Conservation (phyloP, 2,888 invertebrate genomes). For the Phyllotreta striolata region DNA sequence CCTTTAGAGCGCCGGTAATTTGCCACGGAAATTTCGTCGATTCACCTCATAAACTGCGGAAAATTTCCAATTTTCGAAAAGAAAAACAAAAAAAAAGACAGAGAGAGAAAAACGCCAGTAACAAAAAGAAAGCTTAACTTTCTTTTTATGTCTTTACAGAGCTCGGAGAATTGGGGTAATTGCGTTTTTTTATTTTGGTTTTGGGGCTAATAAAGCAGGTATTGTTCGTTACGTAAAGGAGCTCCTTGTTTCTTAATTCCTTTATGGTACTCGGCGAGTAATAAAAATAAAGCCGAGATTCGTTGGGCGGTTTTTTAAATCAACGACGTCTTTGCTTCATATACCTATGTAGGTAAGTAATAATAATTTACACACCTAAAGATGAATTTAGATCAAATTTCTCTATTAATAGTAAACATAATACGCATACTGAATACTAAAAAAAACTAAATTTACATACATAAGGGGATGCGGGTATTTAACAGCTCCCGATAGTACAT, state of each 20-base stretch:
- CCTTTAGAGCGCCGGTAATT: constrained; percentile 18
- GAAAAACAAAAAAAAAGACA: too few relatives aligned
- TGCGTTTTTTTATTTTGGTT: constrained; percentile 13
- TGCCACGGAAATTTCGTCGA: constrained; percentile 24
- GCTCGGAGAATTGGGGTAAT: constrained; percentile 5
- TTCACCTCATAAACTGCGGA: constrained; percentile 19
- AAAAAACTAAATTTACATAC: too few relatives aligned
- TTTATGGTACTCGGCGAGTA: constrained; percentile 1
- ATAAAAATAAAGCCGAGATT: constrained; percentile 5
- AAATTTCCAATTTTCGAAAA: constrained; percentile 25
- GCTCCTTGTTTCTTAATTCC: constrained; percentile 4
- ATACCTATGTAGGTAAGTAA: too few relatives aligned
- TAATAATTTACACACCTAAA: too few relatives aligned
- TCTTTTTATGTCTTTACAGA: constrained; percentile 6
- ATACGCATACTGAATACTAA: too few relatives aligned
- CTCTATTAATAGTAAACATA: too few relatives aligned
- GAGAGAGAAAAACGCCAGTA: too few relatives aligned
- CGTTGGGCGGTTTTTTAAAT: too few relatives aligned
- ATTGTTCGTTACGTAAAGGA: constrained; percentile 6
- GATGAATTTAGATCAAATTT: too few relatives aligned
- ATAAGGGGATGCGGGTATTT: too few relatives aligned
- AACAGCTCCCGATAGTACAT: too few relatives aligned
- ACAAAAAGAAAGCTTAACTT: constrained; percentile 2
- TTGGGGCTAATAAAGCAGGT: constrained; percentile 10
- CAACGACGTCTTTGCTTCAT: too few relatives aligned